These are phyloP conservation scores for Drosophila ercepeae DNA, from an alignment of 1,140 invertebrate genomes.

Conservation along the genomic window DNA sequence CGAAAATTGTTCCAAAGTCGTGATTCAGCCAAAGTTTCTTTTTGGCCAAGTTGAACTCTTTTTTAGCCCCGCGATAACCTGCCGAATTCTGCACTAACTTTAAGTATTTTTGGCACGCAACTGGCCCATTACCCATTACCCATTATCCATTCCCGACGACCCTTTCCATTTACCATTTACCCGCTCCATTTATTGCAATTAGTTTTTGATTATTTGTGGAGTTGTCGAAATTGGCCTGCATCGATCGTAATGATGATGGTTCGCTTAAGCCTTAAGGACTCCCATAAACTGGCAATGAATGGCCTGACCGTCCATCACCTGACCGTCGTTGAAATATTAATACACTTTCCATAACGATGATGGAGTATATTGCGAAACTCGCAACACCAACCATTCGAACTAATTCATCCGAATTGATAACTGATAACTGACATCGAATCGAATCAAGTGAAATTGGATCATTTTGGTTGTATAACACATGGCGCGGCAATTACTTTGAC, in stretches of 20 bases:
- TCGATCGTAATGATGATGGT: constrained; percentile 5
- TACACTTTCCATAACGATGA: constrained; percentile 53
- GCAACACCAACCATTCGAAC: not conserved
- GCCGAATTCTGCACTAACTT: constrained; percentile 48
- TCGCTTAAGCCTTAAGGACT: not conserved
- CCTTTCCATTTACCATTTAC: constrained; percentile 42
- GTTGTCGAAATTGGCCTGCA: constrained; percentile 11
- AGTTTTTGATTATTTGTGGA: constrained; percentile 46
- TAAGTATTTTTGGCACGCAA: constrained; percentile 71
- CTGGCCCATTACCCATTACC: constrained; percentile 51
- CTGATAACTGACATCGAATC: constrained; percentile 1
- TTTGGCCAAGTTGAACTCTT: constrained; percentile 22
- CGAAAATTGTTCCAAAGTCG: constrained; percentile 71
- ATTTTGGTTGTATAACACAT: constrained; percentile 24
- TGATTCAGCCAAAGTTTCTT: constrained; percentile 69
- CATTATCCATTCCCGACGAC: constrained; percentile 34
- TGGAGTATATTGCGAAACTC: not conserved
- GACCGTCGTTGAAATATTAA: not conserved
- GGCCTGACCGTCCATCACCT: constrained; percentile 1
- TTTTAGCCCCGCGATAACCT: constrained; percentile 26
- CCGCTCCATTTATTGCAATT: constrained; percentile 46
- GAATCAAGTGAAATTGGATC: constrained; percentile 28
- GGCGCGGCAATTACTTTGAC: constrained; percentile 32
- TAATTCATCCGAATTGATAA: constrained; percentile 16
- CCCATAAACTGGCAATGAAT: constrained; percentile 1